phyloP scores from a whole-genome alignment of 2,113 vertebrate species.

The Macquaria ambigua region DNA sequence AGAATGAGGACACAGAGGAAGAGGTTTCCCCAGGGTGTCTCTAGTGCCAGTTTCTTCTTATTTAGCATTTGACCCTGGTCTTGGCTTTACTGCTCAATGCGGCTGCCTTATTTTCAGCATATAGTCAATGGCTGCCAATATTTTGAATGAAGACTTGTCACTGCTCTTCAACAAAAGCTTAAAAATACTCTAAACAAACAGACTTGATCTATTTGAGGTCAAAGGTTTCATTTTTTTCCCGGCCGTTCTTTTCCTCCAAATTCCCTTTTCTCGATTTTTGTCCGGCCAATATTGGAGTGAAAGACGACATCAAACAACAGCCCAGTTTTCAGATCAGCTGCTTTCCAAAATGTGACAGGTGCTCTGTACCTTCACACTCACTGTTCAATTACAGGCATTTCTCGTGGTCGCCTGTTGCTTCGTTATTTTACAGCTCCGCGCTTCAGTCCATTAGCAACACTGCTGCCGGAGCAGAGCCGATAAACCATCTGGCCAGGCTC shows the following conservation, averaged over 20 bases:
- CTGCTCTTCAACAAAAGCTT: conserved; percentile 54
- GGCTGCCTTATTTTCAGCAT: conserved; percentile 58
- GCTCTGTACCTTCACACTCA: conserved; percentile 43
- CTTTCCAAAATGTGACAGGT: conserved; percentile 56
- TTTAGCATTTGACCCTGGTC: conserved; percentile 80
- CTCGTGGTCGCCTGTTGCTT: conserved; percentile 62
- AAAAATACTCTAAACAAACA: conserved; percentile 50
- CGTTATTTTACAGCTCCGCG: conserved; percentile 71
- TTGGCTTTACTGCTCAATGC: conserved; percentile 74
- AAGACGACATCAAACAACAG: conserved; percentile 4
- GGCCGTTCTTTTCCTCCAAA: neutral
- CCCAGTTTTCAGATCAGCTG: neutral
- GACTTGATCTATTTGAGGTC: conserved; percentile 36
- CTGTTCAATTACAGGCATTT: conserved; percentile 62
- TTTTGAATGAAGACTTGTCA: conserved; percentile 59
- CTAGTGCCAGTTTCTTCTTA: conserved; percentile 62
- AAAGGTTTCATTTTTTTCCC: conserved; percentile 27
- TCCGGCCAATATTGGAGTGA: neutral
- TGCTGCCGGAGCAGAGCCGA: conserved; percentile 63
- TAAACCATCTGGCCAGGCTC: conserved; percentile 83
- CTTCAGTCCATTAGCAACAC: conserved; percentile 77
- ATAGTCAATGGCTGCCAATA: conserved; percentile 75
- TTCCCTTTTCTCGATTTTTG: neutral
- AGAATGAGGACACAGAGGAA: conserved; percentile 54
- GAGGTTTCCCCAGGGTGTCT: conserved; percentile 60